Evolutionary conservation across 2,888 invertebrate species (phyloP), one percentile per base, ranked within the genome.

Genomic region (Agrypnus murinus): DNA sequence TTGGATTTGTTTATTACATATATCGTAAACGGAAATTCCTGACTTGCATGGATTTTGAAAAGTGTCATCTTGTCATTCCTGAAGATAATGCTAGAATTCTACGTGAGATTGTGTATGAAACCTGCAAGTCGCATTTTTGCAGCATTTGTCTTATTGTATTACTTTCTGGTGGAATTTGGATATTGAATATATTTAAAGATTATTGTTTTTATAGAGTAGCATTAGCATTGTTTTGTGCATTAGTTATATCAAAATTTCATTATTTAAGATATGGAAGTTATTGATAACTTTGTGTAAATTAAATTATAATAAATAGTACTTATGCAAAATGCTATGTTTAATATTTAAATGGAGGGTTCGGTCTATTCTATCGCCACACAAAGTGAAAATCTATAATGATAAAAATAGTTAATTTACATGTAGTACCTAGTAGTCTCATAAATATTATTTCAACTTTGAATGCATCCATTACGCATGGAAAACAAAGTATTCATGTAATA

Each of bases 201-300:
- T 65, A 46, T 6, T 57, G 8, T 12, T 57, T 65, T 46, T 66
- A 66, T 17, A 58, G 43, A 50, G 10, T 66, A 10, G 31, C 48
- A 9, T 31, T 66, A 14, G 66, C 58, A 15, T 3, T 48, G 7
- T 66, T 66, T 59, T 66, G 59, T 50, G 58, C 48, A n/a, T 48
- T 59, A 19, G 25, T 66, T 38, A 31, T 66, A 66, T 58, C 66
- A 15, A 48, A 66, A 58, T 59, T 66, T 48, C 66, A 66, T 40
- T 66, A 17, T 59, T 25, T 66, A n/a, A 45, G 32, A 59, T 66
- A 66, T 59, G 66, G 66, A 48, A 38, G 59, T 5, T 59, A 66
- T 14, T 59, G 48, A 57, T n/a, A 12, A 2, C 0, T 31, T 7
- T 32, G n/a, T 25, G 25, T 25, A 25, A 25, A 25, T 25, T n/a